Conservation (phyloP, 1,140 invertebrate genomes). For the Eubasilissa regina region DNA sequence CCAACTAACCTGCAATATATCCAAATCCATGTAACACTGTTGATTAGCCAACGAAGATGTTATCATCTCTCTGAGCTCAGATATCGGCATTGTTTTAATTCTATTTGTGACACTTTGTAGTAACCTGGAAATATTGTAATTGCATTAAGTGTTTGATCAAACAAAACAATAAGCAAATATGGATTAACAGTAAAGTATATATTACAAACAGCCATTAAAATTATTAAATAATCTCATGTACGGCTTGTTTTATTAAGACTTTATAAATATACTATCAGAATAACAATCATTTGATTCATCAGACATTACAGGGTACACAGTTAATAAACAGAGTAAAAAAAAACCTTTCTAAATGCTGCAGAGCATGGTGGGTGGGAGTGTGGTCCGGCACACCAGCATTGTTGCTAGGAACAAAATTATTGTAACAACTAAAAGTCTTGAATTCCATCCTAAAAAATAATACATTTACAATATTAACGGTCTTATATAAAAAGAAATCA, state of each 20-base stretch:
- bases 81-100: constrained; percentile 72
- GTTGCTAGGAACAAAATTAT: constrained; percentile 87
- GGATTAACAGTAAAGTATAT: no score
- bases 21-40: constrained; percentile 72
- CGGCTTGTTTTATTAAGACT: no score
- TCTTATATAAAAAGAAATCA: neutral
- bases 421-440: constrained; percentile 88
- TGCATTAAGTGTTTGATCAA: neutral
- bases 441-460: constrained; percentile 80
- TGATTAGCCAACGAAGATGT: constrained; percentile 56
- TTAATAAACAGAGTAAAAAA: constrained; percentile 47
- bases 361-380: constrained; percentile 77
- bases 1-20: constrained; percentile 69
- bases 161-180: neutral
- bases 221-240: no score
- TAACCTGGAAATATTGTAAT: constrained; percentile 64
- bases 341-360: constrained; percentile 80
- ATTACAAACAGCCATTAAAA: no score
- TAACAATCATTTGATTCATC: no score
- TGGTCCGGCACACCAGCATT: constrained; percentile 83
- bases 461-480: neutral
- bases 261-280: no score
- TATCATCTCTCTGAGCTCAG: constrained; percentile 69
- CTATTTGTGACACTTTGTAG: constrained; percentile 73
- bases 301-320: no score